A percentile compares a stretch with the other conserved stretches of the same genome.
Conservation (phyloP, 2,113 vertebrate species). For the Calypte anna region DNA sequence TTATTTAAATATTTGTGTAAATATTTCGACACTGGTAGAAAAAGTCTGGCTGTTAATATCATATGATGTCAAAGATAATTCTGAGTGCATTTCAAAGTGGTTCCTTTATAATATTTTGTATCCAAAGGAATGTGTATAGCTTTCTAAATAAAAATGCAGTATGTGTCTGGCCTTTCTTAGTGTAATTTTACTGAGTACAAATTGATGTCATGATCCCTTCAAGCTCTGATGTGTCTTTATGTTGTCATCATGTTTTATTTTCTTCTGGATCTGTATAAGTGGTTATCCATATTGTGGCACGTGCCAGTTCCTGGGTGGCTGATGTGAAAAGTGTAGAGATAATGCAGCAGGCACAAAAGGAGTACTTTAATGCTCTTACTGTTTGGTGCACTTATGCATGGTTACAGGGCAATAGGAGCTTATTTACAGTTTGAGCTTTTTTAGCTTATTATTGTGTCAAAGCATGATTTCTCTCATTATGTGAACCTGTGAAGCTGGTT, state of each 20-base stretch:
- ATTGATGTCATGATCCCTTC: neutral
- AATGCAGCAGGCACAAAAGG: neutral
- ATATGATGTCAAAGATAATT: neutral
- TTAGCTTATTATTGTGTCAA: neutral
- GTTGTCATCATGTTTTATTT: neutral
- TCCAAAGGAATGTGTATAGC: neutral
- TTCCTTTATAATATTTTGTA: neutral
- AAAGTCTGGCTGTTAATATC: neutral
- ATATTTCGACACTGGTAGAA: neutral
- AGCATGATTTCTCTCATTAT: neutral
- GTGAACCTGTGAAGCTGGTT: neutral
- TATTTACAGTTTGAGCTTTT: neutral
- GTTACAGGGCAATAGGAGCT: neutral
- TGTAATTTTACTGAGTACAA: neutral
- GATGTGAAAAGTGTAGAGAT: neutral
- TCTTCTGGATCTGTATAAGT: neutral
- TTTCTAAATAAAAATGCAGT: neutral
- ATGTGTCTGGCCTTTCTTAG: neutral
- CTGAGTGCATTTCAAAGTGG: neutral
- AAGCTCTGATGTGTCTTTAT: neutral
- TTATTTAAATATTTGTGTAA: neutral
- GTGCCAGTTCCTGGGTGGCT: neutral
- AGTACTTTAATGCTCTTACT: neutral
- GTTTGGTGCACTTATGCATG: neutral
- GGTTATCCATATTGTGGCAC: neutral